Base-by-base conservation (phyloP, 2,888 invertebrate genomes). In the Polymixis lichenea region DNA sequence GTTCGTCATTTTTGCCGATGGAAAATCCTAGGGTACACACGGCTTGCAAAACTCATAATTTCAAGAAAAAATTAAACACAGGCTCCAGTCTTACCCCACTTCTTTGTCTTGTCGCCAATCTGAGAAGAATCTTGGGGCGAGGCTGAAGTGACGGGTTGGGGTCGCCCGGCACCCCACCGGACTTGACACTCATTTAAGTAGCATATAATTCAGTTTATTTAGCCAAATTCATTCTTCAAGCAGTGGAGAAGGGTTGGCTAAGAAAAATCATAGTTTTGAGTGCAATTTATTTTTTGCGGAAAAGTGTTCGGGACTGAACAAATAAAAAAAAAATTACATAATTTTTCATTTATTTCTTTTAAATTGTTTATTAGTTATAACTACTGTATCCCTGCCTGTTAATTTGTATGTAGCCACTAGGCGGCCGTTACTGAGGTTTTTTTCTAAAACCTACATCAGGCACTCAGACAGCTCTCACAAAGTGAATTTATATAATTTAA, bases 141-240 rank as follows among this genome's bases (percentile, higher is more conserved):
- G 91, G 92, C 89, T 92, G 90, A 93, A 95, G 94, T 93, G 95
- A 93, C 85, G 83, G 88, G 87, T 79, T 87, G 86, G 86, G 90
- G 87, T 88, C 81, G 84, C 77, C 77, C 69, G 32, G 38, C 83
- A 86, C 80, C 80, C 76, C 81, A 83, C 70, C 92, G 84, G 91
- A 91, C 95, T 94, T 95, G 97, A 97, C 97, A 97, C 97, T 97
- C 97, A 97, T 97, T 97, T 97, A 97, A 97, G 97, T 97, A 97
- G 97, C 97, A 97, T 97, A 97, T 97, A 97, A 97, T 97, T 97
- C 97, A 97, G 97, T 97, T 97, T 97, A 95, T 96, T 96, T 96
- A 95, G 93, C 90, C 93, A 93, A 96, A 96, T 96, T 95, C 92
- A 94, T 95, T 86, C 83, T 85, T 51, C 32, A 55, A 85, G 51